Conservation (phyloP, 53 echinoderm and acorn worm genomes). For the Apostichopus leukothele region DNA sequence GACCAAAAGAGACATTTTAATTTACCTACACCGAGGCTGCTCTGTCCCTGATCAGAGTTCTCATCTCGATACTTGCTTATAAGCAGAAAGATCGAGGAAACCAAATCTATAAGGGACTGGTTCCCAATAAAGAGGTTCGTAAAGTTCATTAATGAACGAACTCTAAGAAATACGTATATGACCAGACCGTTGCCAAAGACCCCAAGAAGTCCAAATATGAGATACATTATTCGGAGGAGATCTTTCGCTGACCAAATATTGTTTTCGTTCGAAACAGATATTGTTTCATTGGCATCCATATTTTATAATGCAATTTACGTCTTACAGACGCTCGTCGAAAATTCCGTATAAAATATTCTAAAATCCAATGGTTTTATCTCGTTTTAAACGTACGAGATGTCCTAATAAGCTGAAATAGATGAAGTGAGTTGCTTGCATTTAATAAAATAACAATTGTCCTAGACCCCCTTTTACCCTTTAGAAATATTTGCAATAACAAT, state of each 20-base stretch:
- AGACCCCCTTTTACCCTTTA: too few species aligned
- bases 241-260: background rate
- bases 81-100: conserved; percentile 55
- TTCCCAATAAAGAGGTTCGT: conserved; percentile 72
- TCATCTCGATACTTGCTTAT: conserved; percentile 6
- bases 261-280: background rate
- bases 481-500: too few species aligned
- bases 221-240: conserved; percentile 38
- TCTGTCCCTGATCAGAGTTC: background rate
- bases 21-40: background rate
- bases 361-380: too few species aligned
- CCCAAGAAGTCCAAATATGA: conserved; percentile 62
- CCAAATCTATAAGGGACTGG: conserved; percentile 68
- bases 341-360: too few species aligned
- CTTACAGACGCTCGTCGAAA: too few species aligned
- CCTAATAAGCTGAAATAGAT: too few species aligned
- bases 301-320: background rate
- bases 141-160: conserved; percentile 53
- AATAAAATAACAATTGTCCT: too few species aligned
- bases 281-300: background rate
- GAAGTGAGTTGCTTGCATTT: too few species aligned
- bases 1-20: conserved; percentile 47
- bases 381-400: too few species aligned
- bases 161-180: conserved; percentile 56
- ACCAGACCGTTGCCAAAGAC: conserved; percentile 63